These are phyloP conservation scores for Triplophysa bombifrons DNA, from an alignment of 2,797 vertebrate genomes.

Conservation along the genomic window DNA sequence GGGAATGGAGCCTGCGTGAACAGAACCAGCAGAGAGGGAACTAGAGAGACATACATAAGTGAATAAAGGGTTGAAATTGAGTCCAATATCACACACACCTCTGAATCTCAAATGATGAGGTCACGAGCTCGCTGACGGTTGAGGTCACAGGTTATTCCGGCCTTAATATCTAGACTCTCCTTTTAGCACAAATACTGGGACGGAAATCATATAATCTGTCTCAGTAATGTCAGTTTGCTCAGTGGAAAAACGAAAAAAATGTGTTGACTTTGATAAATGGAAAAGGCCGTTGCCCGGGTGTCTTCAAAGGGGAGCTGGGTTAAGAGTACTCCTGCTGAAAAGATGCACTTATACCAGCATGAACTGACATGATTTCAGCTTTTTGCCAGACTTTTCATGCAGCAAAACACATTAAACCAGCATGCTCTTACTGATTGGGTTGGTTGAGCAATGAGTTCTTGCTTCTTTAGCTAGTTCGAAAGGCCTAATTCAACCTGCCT, in stretches of 20 bases:
- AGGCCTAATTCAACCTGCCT: too few relatives aligned
- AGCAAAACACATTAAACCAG: not conserved
- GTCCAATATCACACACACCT: not conserved
- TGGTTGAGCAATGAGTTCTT: too few relatives aligned
- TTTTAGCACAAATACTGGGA: slow-evolving; percentile 9
- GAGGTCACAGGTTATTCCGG: slow-evolving; percentile 11
- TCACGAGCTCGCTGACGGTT: not conserved
- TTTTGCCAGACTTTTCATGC: not conserved
- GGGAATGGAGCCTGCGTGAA: slow-evolving; percentile 25
- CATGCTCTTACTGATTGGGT: not conserved
- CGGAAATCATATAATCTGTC: slow-evolving; percentile 7
- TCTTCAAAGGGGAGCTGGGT: not conserved
- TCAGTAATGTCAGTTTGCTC: slow-evolving; percentile 5
- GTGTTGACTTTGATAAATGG: slow-evolving; percentile 11
- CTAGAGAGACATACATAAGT: not conserved
- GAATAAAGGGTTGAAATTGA: slow-evolving; percentile 12
- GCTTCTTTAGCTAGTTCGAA: too few relatives aligned
- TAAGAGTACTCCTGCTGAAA: not conserved
- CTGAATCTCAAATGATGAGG: slow-evolving; percentile 33
- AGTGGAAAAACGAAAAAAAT: not conserved
- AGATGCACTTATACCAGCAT: not conserved
- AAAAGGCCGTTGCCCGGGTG: not conserved
- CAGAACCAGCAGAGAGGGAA: not conserved
- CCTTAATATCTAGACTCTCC: not conserved
- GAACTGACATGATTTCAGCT: not conserved